These are phyloP conservation scores for Tamias sibiricus DNA, from an alignment of 2,113 vertebrate species.

Conservation along the genomic window DNA sequence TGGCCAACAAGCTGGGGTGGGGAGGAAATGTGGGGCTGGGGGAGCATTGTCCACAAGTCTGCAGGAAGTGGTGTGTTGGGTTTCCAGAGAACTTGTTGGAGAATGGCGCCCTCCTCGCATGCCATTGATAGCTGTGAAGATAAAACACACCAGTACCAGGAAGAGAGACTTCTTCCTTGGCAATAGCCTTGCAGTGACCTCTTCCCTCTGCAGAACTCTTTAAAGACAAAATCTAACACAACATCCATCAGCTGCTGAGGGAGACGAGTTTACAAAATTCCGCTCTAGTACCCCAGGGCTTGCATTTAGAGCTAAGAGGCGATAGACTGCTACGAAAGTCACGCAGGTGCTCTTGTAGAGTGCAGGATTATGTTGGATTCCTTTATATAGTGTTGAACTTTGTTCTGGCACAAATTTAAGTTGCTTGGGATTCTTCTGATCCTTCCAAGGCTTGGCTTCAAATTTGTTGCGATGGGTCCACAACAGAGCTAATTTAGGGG, in stretches of 20 bases:
- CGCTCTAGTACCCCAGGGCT: not conserved
- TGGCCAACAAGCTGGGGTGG: too few relatives aligned
- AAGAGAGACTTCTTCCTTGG: not conserved
- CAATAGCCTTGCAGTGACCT: not conserved
- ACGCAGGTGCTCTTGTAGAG: not conserved
- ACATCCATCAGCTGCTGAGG: not conserved
- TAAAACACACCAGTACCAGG: not conserved
- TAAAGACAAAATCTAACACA: not conserved
- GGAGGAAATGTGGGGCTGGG: too few relatives aligned
- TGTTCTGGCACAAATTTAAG: not conserved
- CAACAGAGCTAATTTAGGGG: not conserved
- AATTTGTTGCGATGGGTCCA: not conserved
- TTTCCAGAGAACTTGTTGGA: not conserved
- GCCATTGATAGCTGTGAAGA: not conserved
- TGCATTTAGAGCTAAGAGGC: not conserved
- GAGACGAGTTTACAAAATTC: not conserved
- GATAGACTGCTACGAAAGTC: not conserved
- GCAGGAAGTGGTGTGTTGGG: not conserved
- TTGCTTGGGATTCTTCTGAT: not conserved
- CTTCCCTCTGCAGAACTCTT: not conserved
- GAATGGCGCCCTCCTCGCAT: not conserved
- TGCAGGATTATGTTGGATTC: not conserved
- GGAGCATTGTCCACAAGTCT: not conserved
- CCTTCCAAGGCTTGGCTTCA: not conserved
- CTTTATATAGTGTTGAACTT: not conserved